These are phyloP conservation scores for Muscicapa comitata DNA, from an alignment of 2,797 vertebrate genomes.

Conservation along the genomic window DNA sequence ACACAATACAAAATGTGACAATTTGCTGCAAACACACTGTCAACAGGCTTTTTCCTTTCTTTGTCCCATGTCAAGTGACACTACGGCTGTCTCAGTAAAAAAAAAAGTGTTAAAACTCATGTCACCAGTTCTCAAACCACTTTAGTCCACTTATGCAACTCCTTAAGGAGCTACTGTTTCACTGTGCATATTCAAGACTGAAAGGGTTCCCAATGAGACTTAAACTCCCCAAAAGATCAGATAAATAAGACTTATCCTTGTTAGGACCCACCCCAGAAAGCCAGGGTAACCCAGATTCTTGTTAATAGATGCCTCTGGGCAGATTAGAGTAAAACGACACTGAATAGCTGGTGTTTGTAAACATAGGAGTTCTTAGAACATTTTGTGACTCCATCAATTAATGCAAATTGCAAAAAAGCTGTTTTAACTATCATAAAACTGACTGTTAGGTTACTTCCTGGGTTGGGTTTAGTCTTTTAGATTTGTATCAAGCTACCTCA, in stretches of 20 bases:
- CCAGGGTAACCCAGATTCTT: rapidly evolving
- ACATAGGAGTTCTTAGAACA: background rate
- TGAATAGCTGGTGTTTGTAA: background rate
- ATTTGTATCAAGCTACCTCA: background rate
- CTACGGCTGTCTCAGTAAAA: background rate
- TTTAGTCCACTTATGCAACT: background rate
- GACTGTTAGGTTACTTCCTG: background rate
- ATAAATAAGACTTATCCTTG: background rate
- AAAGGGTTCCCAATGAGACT: background rate
- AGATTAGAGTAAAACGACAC: background rate
- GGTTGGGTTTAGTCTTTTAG: background rate
- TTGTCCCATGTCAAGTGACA: background rate
- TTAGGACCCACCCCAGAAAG: rapidly evolving
- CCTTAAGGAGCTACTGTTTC: background rate
- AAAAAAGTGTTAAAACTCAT: background rate
- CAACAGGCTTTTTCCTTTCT: background rate
- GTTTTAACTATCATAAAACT: background rate
- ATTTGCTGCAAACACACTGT: background rate
- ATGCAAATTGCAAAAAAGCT: background rate
- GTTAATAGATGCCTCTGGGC: background rate
- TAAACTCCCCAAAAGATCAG: background rate
- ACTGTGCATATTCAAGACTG: background rate
- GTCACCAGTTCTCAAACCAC: background rate
- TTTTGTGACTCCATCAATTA: background rate
- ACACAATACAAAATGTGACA: background rate